Evolutionary conservation across 1,140 invertebrate species (phyloP), one percentile per base, ranked within the genome.

Genomic region (Thaumatotibia leucotreta): DNA sequence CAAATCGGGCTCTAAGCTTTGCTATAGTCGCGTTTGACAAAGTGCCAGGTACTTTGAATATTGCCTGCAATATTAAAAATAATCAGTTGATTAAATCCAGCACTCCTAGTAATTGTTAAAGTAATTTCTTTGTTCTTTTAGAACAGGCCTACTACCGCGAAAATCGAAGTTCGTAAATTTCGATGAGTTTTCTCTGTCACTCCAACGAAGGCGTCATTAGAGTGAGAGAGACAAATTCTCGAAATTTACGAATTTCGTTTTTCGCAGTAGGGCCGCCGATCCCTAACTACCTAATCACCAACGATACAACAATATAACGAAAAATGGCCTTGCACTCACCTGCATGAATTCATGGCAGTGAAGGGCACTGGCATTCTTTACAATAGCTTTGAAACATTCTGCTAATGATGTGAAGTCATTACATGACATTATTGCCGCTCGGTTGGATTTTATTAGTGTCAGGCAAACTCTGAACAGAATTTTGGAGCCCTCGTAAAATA

Each of bases 401-500:
- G 95, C 94, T 49, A 97, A 86, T 33, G 95, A 93, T 14, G 94
- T 91, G 79, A 97, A 96, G 76, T 97, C 95, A 74, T 94, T 93
- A 75, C 95, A 96, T 24, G 93, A 92, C 75, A 97, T 88, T 70
- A 98, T 93, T 68, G 93, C 92, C 1, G 93, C 91, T 75, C 92
- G 92, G 79, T 97, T 96, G 64, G 94, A 88, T 82, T 95, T 95
- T 49, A 98, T 95, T 45, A 98, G 91, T 20, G 96, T 96, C 50
- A 98, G 80, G 70, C 95, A 96, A n/a, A 98, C 97, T 76, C 97
- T 92, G 76, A 98, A 96, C 14, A 98, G 72, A 33, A 93, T 92
- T 75, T 98, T 99, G 35, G 95, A 96, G 20, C 98, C 98, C 91
- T 99, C 98, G 73, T 97, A 96, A 88, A 99, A 98, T 45, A 99